Evolutionary conservation across 1,140 invertebrate genomes (phyloP), one percentile per base, ranked within the genome.

Genomic region (Dryas iulia): DNA sequence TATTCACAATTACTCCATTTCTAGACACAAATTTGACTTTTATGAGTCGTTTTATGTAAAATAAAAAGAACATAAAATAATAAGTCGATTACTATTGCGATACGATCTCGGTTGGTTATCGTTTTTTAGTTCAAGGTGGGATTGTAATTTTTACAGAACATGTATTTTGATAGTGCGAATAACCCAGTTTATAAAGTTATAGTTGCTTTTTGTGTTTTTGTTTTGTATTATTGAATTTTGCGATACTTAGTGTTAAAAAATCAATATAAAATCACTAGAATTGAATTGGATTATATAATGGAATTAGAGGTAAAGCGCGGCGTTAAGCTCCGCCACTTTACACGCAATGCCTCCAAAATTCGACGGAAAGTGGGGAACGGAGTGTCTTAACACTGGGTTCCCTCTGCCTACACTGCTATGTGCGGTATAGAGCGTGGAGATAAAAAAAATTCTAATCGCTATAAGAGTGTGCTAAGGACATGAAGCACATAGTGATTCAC

Each of bases 91-190:
- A 52, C 54, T 61, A 35, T 47, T 35, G 59, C 59, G 66, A 67
- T 61, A 67, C 28, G 39, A 67, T 67, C 66, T 67, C 59, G 66
- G 30, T 59, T 61, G 66, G 30, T 47, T 53, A 18, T 53, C 59
- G 28, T 52, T 67, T 67, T 67, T 67, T 57, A 67, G 66, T 67
- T 67, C 66, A 67, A 67, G 66, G 66, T 67, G 57, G 39, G 39
- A 47, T 47, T 47, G 39, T 47, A 21, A 47, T 47, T 47, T 47
- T 47, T 47, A 47, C 39, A 47, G 39, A 47, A 47, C 39, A 47
- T 47, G 39, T 47, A 47, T 47, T 47, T 47, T 47, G 39, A 14
- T 47, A 47, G 39, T 21, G 39, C 39, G 39, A 47, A 47, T 47
- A 47, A 47, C 18, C 39, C 2, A 47, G 39, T 47, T 47, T 47